phyloP scores from a whole-genome alignment of 2,797 vertebrate genomes.

The Steatocranus sp. region DNA sequence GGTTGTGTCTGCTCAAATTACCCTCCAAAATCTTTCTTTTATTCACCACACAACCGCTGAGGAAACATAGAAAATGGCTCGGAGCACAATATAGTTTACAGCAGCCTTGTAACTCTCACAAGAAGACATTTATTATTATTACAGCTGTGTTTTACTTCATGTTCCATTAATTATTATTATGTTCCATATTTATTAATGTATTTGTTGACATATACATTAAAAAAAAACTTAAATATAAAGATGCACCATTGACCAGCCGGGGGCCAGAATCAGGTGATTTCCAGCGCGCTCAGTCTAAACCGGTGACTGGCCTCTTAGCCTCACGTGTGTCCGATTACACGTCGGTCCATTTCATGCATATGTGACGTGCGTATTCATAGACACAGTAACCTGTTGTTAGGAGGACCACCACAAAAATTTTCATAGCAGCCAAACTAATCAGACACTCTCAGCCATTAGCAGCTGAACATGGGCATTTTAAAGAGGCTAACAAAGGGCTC shows the following conservation, averaged over 20 bases:
- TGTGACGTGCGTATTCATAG: not conserved
- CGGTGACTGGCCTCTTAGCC: not conserved
- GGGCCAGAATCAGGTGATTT: not conserved
- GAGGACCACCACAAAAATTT: not conserved
- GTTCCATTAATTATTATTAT: not conserved
- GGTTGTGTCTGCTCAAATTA: not conserved
- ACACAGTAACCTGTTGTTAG: not conserved
- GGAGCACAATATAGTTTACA: not conserved
- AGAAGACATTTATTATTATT: not conserved
- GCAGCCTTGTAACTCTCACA: not conserved
- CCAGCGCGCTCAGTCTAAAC: fast-evolving
- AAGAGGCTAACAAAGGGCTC: not conserved
- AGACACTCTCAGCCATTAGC: not conserved
- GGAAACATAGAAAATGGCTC: not conserved
- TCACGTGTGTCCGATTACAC: not conserved
- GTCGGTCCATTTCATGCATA: not conserved
- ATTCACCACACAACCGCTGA: not conserved
- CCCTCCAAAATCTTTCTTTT: not conserved
- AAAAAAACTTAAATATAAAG: not conserved
- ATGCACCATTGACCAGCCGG: fast-evolving
- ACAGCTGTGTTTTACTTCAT: not conserved
- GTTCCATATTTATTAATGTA: not conserved
- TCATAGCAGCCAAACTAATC: not conserved
- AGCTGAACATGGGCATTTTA: not conserved
- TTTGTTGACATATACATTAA: not conserved